Evolutionary conservation across 2,888 invertebrate genomes (phyloP).

Genomic region (Galeruca laticollis): DNA sequence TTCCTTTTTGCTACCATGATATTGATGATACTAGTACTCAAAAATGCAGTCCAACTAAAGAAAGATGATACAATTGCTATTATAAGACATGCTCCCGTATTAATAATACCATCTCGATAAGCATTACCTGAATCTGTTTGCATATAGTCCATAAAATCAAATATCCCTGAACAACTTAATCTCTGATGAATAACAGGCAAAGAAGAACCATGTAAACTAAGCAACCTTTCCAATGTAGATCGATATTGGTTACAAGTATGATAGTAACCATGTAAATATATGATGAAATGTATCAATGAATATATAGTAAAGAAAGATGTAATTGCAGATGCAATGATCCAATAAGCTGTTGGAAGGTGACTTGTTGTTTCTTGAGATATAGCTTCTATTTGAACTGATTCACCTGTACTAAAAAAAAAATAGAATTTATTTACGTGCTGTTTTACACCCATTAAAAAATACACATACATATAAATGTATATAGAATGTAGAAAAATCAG

Average conservation of each 20-base stretch:
- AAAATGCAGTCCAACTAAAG: slow-evolving; percentile 57
- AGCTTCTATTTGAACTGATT: slow-evolving; percentile 75
- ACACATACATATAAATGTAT: neutral
- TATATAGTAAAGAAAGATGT: slow-evolving; percentile 75
- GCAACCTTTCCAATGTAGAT: slow-evolving; percentile 73
- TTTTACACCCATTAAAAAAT: neutral
- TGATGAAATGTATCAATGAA: slow-evolving; percentile 76
- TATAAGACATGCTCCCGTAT: slow-evolving; percentile 78
- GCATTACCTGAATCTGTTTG: slow-evolving; percentile 76
- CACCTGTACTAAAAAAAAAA: slow-evolving; percentile 73
- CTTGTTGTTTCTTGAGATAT: slow-evolving; percentile 72
- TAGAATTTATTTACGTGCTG: neutral
- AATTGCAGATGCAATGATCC: slow-evolving; percentile 76
- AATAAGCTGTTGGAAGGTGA: slow-evolving; percentile 74
- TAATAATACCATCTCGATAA: slow-evolving; percentile 76
- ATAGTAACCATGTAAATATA: slow-evolving; percentile 80
- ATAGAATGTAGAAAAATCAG: neutral
- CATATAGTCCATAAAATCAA: slow-evolving; percentile 88
- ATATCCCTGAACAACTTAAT: slow-evolving; percentile 79
- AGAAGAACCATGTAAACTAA: slow-evolving; percentile 71
- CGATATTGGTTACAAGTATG: slow-evolving; percentile 83
- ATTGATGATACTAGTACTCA: slow-evolving; percentile 58
- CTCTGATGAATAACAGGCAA: slow-evolving; percentile 75
- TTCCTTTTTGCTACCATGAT: slow-evolving; percentile 54
- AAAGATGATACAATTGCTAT: slow-evolving; percentile 74